Evolutionary conservation across 2,888 invertebrate species (phyloP).

Genomic region (Chrysolina oricalcia): DNA sequence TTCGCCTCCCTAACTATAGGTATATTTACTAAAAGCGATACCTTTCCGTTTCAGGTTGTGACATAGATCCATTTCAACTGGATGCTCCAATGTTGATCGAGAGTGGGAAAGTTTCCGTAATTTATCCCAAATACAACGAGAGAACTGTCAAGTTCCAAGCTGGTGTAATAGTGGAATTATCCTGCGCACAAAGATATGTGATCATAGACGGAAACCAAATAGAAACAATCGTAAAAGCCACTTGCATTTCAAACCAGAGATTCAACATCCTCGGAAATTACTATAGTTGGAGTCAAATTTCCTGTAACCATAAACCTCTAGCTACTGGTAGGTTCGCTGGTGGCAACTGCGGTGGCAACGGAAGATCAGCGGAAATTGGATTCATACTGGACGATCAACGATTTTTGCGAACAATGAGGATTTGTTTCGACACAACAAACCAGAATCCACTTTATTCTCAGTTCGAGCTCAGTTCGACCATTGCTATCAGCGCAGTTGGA

Average conservation of each 20-base stretch:
- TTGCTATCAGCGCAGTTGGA: conserved; percentile 72
- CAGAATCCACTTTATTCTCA: conserved; percentile 74
- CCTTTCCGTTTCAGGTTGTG: conserved; percentile 41
- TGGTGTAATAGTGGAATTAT: conserved; percentile 45
- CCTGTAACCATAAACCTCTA: conserved; percentile 70
- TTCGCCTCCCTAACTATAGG: too few species aligned
- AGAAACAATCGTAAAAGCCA: conserved; percentile 50
- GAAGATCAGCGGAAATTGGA: conserved; percentile 73
- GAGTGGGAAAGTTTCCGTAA: conserved; percentile 36
- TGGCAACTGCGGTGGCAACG: conserved; percentile 71
- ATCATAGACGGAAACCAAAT: conserved; percentile 46
- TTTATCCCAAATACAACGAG: conserved; percentile 48
- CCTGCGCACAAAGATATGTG: conserved; percentile 53
- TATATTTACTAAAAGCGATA: not conserved
- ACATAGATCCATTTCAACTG: conserved; percentile 40
- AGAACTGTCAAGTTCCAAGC: conserved; percentile 37
- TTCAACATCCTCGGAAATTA: conserved; percentile 55
- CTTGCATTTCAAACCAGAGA: conserved; percentile 57
- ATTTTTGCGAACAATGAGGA: conserved; percentile 73
- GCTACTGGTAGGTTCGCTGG: conserved; percentile 70
- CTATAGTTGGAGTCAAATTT: conserved; percentile 69
- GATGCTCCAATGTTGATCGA: conserved; percentile 43
- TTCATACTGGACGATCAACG: conserved; percentile 70
- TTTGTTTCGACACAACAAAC: conserved; percentile 74
- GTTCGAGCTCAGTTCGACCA: conserved; percentile 72